Base-by-base conservation (phyloP, 1,140 invertebrate species). In the Neodiprion virginianus region DNA sequence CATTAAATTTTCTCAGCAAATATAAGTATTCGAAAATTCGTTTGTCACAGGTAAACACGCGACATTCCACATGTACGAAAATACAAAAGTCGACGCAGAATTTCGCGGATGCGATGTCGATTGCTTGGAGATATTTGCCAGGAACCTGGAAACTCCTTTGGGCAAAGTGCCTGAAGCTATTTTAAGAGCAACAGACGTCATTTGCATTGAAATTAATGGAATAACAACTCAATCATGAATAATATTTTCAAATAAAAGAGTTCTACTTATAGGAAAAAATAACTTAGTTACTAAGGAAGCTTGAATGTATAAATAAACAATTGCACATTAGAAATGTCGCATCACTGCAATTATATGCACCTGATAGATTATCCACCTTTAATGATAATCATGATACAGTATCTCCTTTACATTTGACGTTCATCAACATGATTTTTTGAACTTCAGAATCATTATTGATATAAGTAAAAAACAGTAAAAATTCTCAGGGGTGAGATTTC, bases 271-370 rank as follows among this genome's bases (percentile, higher is more conserved):
- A 28, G 28, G 28, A 12, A 75, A 67, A 74, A 78, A 78, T 76
- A 76, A 65, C 50, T 79, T 77, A 77, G 78, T 79, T 61, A 61
- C 4, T 8, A 61, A 12, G 8, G 14, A 61, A 61, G 11, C 53
- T 61, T 61, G 8, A 4, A 61, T 61, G 11, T 61, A 61, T 8
- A 8, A 61, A 14, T 61, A 4, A 7, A 61, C n/a, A 61, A 76
- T 81, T 71, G 10, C n/a, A 14, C n/a, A 61, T 89, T 91, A 96
- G 23, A 94, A 95, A 78, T 93, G 90, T 79, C 96, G 91, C 96
- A 98, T 98, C 17, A 94, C 94, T 67, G 98, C 90, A 97, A 98
- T 98, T 1, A 96, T 97, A 86, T 98, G 98, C 47, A 98, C 97
- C 89, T 98, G 97, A 93, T 96, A 98, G 80, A 98, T 97, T 71